Evolutionary conservation across 2,888 invertebrate genomes (phyloP).

Genomic region (Drosophila vallismaia): DNA sequence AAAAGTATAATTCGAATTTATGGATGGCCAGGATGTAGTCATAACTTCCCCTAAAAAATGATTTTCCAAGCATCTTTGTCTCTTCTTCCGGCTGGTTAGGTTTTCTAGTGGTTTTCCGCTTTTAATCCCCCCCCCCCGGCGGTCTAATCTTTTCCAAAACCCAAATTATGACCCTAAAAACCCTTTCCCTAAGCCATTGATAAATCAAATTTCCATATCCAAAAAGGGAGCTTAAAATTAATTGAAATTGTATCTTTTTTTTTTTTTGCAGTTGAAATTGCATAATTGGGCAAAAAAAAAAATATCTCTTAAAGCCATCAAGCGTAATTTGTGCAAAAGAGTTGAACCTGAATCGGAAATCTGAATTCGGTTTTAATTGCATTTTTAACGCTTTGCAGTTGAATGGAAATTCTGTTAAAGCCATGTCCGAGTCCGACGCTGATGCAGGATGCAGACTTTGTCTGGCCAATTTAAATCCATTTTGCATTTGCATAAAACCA

Average conservation of each 20-base stretch:
- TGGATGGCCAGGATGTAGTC: conserved; percentile 23
- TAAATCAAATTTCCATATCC: conserved; percentile 38
- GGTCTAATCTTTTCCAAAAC: conserved; percentile 53
- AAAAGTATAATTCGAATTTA: conserved; percentile 39
- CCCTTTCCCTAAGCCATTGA: conserved; percentile 38
- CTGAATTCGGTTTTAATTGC: conserved; percentile 62
- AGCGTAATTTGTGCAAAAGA: conserved; percentile 56
- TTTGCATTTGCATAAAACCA: conserved; percentile 46
- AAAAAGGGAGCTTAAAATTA: conserved; percentile 72
- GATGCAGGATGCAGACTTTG: conserved; percentile 38
- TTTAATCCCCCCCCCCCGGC: conserved; percentile 68
- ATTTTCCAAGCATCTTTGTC: conserved; percentile 49
- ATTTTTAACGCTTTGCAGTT: conserved; percentile 40
- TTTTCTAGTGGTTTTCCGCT: conserved; percentile 51
- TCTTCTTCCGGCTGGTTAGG: conserved; percentile 43
- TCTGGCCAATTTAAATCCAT: conserved; percentile 55
- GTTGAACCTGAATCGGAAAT: background rate
- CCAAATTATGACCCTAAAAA: conserved; percentile 59
- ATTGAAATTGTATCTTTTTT: conserved; percentile 67
- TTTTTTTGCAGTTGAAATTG: conserved; percentile 42
- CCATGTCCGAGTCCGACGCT: conserved; percentile 9
- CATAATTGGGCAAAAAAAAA: conserved; percentile 60
- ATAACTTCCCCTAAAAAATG: conserved; percentile 35
- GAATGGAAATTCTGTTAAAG: conserved; percentile 45
- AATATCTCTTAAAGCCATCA: conserved; percentile 59